These are phyloP conservation scores for Typhlichthys eigenmanni DNA, from an alignment of 2,797 vertebrate genomes.

Conservation along the genomic window DNA sequence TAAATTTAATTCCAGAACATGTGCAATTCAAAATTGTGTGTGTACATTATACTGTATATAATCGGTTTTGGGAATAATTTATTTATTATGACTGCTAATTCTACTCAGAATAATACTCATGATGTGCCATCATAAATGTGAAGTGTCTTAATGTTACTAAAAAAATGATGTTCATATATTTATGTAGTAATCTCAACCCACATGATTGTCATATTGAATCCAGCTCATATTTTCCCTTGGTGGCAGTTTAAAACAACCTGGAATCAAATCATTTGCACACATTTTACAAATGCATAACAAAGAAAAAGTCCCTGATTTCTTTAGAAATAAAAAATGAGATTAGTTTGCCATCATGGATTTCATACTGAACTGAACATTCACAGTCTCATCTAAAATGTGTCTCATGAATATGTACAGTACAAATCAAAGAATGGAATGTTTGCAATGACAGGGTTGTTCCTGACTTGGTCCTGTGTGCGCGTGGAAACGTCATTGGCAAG, in stretches of 20 bases:
- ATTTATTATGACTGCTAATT: slow-evolving; percentile 17
- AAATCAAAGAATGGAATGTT: slow-evolving; percentile 19
- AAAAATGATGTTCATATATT: neutral
- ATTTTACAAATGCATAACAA: slow-evolving; percentile 1
- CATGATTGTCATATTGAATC: neutral
- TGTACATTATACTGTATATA: slow-evolving; percentile 23
- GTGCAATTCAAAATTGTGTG: neutral
- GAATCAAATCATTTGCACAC: slow-evolving; percentile 27
- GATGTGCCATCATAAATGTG: slow-evolving; percentile 43
- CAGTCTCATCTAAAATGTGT: slow-evolving; percentile 35
- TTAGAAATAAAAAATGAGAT: too few species aligned
- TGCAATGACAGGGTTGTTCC: slow-evolving; percentile 1
- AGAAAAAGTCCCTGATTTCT: slow-evolving; percentile 15
- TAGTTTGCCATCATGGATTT: slow-evolving; percentile 17
- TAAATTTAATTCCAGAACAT: slow-evolving; percentile 27
- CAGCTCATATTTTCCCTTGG: neutral
- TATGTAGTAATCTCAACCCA: too few species aligned
- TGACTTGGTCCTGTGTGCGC: slow-evolving; percentile 6
- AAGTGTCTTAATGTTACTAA: slow-evolving; percentile 25
- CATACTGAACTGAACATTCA: slow-evolving; percentile 25
- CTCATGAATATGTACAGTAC: slow-evolving; percentile 35
- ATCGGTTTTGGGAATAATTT: slow-evolving; percentile 20
- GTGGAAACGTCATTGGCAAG: slow-evolving; percentile 30
- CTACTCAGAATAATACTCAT: slow-evolving; percentile 20
- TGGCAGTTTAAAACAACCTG: neutral